phyloP scores from a whole-genome alignment of 2,113 vertebrate genomes.

The Calidris pugnax region DNA sequence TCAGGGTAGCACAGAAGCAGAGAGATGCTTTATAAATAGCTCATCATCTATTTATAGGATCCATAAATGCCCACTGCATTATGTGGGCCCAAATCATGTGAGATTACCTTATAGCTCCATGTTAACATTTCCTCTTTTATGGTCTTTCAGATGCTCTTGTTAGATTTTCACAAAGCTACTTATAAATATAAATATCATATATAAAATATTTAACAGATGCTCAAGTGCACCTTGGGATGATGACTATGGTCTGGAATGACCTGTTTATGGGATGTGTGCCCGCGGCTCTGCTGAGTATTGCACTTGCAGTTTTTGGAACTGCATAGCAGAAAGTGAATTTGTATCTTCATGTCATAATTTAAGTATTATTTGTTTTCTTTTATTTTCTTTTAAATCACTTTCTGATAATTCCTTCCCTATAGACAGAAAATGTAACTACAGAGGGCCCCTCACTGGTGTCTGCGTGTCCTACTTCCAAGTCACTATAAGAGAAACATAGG shows the following conservation, averaged over 20 bases:
- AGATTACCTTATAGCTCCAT: not conserved
- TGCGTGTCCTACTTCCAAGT: not conserved
- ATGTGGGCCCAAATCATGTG: not conserved
- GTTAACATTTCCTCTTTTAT: conserved; percentile 28
- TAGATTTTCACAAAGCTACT: conserved; percentile 20
- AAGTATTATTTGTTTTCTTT: not conserved
- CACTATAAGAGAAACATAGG: not conserved
- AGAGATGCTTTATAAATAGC: not conserved
- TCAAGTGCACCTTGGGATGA: conserved; percentile 29
- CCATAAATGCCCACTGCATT: not conserved
- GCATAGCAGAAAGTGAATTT: not conserved
- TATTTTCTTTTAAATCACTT: not conserved
- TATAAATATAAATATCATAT: conserved; percentile 9
- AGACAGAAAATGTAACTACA: not conserved
- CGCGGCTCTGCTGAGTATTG: conserved; percentile 5
- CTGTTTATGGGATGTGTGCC: not conserved
- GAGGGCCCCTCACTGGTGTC: not conserved
- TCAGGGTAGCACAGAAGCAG: not conserved
- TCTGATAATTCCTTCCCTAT: not conserved
- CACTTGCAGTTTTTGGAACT: conserved; percentile 11
- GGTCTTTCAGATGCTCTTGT: not conserved
- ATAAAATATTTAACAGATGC: conserved; percentile 61
- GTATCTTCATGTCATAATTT: not conserved
- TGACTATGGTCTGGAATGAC: conserved; percentile 14
- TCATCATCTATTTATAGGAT: conserved; percentile 4